A percentile compares a stretch with the other conserved stretches of the same genome.
phyloP scores from a whole-genome alignment of 2,797 vertebrate genomes.

The Heliangelus exortis region DNA sequence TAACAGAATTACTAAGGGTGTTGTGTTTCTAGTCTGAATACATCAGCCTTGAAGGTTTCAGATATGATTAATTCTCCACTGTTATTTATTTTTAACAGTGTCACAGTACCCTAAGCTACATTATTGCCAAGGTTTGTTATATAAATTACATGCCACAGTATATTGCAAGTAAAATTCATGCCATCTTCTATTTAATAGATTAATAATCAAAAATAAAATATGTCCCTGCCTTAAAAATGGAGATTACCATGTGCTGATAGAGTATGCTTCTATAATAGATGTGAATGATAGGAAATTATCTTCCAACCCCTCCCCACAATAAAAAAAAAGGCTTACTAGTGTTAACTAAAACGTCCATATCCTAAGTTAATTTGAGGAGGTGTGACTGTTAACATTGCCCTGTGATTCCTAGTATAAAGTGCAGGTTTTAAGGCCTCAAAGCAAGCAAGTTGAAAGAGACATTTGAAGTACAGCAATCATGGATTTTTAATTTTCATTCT shows the following conservation, averaged over 20 bases:
- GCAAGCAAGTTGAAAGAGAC: not conserved
- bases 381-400: not conserved
- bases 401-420: not conserved
- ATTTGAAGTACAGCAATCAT: not conserved
- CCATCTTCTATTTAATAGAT: not conserved
- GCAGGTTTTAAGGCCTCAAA: not conserved
- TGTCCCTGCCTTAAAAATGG: not conserved
- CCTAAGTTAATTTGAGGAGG: not conserved
- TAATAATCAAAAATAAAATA: not conserved
- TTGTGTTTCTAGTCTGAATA: not conserved
- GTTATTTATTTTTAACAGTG: not conserved
- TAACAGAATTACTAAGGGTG: not conserved
- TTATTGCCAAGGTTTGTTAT: not conserved
- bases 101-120: not conserved
- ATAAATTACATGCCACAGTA: not conserved
- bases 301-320: too few species aligned
- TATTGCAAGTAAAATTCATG: not conserved
- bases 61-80: not conserved
- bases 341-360: not conserved
- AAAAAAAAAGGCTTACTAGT: not conserved
- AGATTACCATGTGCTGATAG: not conserved
- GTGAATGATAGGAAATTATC: not conserved
- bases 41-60: not conserved
- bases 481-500: constrained; percentile 15
- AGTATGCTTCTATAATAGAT: not conserved